phyloP scores from a whole-genome alignment of 2,113 vertebrate species.

The Pluvialis apricaria region DNA sequence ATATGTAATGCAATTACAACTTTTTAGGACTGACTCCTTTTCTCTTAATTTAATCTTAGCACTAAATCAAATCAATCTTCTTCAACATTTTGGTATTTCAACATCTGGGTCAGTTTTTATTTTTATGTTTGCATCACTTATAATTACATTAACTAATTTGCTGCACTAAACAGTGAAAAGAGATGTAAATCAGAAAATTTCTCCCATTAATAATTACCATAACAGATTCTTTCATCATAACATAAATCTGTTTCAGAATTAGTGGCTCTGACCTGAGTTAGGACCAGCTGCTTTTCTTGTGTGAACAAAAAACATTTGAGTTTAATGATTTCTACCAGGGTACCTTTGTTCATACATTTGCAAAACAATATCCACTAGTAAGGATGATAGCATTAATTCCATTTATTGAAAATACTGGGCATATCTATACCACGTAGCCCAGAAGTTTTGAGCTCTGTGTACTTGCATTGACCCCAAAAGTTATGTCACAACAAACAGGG shows the following conservation, averaged over 20 bases:
- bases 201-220: neutral
- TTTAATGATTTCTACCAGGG: neutral
- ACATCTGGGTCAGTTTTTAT: neutral
- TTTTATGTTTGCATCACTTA: neutral
- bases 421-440: neutral
- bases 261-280: neutral
- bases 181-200: neutral
- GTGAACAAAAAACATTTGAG: neutral
- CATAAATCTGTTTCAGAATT: neutral
- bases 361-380: neutral
- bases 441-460: neutral
- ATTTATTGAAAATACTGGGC: neutral
- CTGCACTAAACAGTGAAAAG: neutral
- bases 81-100: neutral
- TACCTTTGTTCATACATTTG: neutral
- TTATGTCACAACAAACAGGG: neutral
- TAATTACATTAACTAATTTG: neutral
- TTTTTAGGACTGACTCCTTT: neutral
- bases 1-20: neutral
- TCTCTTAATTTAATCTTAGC: neutral
- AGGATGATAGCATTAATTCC: neutral
- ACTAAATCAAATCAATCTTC: neutral
- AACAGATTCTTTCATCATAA: neutral
- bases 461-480: neutral
- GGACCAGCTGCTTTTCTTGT: neutral